Conservation (phyloP, 1,140 invertebrate genomes). For the Anoplophora glabripennis region DNA sequence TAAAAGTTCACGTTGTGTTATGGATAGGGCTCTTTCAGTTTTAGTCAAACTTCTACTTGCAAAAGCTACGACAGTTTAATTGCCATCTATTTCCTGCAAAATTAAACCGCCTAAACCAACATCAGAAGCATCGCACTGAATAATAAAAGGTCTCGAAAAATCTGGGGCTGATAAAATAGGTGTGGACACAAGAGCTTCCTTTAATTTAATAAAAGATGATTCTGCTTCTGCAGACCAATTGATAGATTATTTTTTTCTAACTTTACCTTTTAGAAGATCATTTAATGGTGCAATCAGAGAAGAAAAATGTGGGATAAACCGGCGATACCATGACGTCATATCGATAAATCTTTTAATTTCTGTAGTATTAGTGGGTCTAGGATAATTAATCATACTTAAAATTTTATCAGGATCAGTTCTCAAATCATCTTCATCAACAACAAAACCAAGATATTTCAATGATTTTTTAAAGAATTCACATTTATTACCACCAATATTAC, state of each 20-base stretch:
- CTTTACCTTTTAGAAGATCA: conserved; percentile 39
- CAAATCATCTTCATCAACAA: conserved; percentile 7
- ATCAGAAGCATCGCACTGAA: conserved; percentile 29
- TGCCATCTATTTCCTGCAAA: conserved; percentile 23
- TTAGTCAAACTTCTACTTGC: conserved; percentile 30
- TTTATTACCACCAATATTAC: conserved; percentile 8
- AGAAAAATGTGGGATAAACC: conserved; percentile 49
- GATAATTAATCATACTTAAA: conserved; percentile 25
- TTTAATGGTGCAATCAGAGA: conserved; percentile 45
- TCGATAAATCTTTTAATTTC: conserved; percentile 47
- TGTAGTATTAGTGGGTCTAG: conserved; percentile 12
- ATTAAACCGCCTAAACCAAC: conserved; percentile 31
- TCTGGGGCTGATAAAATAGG: conserved; percentile 34
- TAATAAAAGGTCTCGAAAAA: conserved; percentile 26
- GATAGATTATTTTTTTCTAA: conserved; percentile 12
- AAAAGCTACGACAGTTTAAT: conserved; percentile 33
- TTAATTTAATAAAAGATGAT: conserved; percentile 24
- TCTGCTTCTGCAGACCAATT: conserved; percentile 19
- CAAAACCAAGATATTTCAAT: conserved; percentile 17
- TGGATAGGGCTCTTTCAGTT: conserved; percentile 45
- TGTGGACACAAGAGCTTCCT: conserved; percentile 23
- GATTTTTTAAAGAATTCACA: conserved; percentile 20
- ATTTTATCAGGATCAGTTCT: conserved; percentile 18
- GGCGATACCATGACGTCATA: conserved; percentile 48
- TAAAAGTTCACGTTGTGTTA: conserved; percentile 52